Evolutionary conservation across 2,113 vertebrate species (phyloP).

Genomic region (Semicossyphus pulcher): DNA sequence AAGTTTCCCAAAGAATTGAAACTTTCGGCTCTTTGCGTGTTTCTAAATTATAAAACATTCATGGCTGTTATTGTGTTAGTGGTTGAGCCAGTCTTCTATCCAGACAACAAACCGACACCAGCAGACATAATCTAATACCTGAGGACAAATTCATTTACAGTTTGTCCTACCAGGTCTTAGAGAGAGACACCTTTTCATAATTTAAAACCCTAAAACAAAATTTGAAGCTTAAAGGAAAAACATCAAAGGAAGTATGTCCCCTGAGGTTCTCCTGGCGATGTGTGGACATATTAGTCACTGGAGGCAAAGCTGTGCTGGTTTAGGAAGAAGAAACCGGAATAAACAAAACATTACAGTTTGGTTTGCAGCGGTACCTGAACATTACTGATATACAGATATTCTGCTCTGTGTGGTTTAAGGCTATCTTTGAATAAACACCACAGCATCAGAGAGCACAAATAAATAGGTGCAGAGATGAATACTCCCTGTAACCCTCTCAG

Average conservation of each 20-base stretch:
- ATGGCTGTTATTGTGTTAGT: slow-evolving; percentile 22
- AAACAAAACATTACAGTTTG: slow-evolving; percentile 8
- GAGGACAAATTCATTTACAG: slow-evolving; percentile 25
- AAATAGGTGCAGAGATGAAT: neutral
- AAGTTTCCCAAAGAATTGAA: neutral
- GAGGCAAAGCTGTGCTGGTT: slow-evolving; percentile 1
- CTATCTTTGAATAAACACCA: neutral
- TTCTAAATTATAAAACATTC: slow-evolving; percentile 38
- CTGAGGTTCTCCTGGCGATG: slow-evolving; percentile 29
- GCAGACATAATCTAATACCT: slow-evolving; percentile 35
- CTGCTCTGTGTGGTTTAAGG: neutral
- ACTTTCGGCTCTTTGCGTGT: neutral
- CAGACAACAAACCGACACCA: slow-evolving; percentile 8
- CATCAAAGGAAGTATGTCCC: slow-evolving; percentile 52
- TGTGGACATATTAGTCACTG: slow-evolving; percentile 26
- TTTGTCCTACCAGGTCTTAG: slow-evolving; percentile 20
- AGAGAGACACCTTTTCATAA: slow-evolving; percentile 18
- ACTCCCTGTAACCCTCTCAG: neutral
- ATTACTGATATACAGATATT: neutral
- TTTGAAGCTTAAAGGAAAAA: slow-evolving; percentile 33
- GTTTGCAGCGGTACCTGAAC: neutral
- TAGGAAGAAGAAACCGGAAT: neutral
- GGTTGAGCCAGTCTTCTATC: neutral
- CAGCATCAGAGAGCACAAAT: neutral
- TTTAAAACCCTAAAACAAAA: slow-evolving; percentile 39